These are phyloP conservation scores for Netelia fuscicornis DNA, from an alignment of 2,888 invertebrate genomes.

Conservation along the genomic window DNA sequence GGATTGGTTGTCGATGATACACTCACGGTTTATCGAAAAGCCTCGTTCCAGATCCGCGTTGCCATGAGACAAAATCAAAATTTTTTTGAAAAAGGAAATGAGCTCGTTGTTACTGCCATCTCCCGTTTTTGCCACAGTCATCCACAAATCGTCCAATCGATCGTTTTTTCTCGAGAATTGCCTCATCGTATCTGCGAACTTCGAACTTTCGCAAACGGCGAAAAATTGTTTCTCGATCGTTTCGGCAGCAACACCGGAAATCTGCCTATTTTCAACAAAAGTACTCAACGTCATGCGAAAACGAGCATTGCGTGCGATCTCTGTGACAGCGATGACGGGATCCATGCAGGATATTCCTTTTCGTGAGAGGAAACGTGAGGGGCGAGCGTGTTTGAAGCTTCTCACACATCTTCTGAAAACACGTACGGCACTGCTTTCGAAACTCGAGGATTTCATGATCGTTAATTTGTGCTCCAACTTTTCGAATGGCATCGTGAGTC, in stretches of 20 bases:
- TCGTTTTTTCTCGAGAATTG: conserved; percentile 6
- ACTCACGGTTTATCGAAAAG: conserved; percentile 2
- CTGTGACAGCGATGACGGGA: background rate
- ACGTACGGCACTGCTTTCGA: conserved; percentile 8
- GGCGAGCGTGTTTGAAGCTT: conserved; percentile 3
- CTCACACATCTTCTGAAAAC: conserved; percentile 8
- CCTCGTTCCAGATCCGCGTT: conserved; percentile 12
- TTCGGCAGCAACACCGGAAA: background rate
- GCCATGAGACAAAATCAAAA: conserved; percentile 12
- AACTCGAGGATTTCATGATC: conserved; percentile 8
- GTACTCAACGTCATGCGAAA: background rate
- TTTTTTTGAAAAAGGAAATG: background rate
- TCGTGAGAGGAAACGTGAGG: background rate
- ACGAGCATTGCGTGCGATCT: background rate
- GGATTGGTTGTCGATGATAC: background rate
- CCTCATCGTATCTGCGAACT: background rate
- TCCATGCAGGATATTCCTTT: conserved; percentile 20
- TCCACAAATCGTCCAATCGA: conserved; percentile 25
- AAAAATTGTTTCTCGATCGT: background rate
- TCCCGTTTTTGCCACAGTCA: background rate
- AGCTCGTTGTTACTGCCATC: background rate
- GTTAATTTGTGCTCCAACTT: conserved; percentile 49
- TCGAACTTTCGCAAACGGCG: background rate
- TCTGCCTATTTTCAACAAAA: background rate
- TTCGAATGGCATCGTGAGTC: conserved; percentile 47